phyloP scores from a whole-genome alignment of 2,113 vertebrate species.

The Prunella fulvescens region DNA sequence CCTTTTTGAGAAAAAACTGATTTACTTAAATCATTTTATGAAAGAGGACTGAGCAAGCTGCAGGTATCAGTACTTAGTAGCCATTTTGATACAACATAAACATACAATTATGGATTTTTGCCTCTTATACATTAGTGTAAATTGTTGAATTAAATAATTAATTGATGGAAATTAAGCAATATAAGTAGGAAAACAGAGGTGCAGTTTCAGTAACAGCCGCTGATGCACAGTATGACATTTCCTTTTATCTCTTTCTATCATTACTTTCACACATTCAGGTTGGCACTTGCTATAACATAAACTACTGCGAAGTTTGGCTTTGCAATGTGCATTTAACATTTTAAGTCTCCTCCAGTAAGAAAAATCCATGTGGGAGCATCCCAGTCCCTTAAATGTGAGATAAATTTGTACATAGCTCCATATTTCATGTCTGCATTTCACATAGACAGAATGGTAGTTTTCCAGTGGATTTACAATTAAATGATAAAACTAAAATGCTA shows the following conservation, averaged over 20 bases:
- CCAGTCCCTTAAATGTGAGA: slow-evolving; percentile 28
- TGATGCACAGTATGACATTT: slow-evolving; percentile 27
- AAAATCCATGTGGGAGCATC: not conserved
- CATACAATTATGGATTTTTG: not conserved
- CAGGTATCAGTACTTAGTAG: not conserved
- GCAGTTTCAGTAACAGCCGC: not conserved
- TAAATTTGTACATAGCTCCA: slow-evolving; percentile 6
- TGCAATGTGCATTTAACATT: slow-evolving; percentile 46
- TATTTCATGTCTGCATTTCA: slow-evolving; percentile 3
- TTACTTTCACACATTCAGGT: slow-evolving; percentile 35
- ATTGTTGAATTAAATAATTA: not conserved
- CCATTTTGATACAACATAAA: not conserved
- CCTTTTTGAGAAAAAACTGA: not conserved
- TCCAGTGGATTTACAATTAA: not conserved
- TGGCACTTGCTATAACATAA: slow-evolving; percentile 11
- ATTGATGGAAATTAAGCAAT: not conserved
- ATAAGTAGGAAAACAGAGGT: not conserved
- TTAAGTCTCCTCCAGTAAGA: slow-evolving; percentile 15
- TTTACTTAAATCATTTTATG: not conserved
- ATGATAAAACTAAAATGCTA: not conserved
- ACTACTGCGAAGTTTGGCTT: slow-evolving; percentile 31
- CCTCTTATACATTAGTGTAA: not conserved
- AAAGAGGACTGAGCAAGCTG: not conserved
- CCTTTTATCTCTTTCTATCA: not conserved
- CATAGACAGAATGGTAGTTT: not conserved